These are phyloP conservation scores for Poecilia gillii DNA, from an alignment of 2,797 vertebrate species.

Conservation along the genomic window DNA sequence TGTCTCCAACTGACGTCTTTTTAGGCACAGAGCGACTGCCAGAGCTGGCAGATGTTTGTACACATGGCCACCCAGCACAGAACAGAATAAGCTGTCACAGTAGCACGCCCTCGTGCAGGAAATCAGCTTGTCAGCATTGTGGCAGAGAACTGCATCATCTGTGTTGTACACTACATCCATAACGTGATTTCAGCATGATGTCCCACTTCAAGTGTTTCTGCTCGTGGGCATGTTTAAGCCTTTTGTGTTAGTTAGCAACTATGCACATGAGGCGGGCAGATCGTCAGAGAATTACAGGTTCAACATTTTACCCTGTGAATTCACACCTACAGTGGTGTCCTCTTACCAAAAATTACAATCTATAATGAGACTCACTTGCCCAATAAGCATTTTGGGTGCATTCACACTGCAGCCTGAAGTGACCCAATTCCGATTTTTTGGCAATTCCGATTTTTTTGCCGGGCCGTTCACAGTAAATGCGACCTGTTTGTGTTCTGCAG, in stretches of 20 bases:
- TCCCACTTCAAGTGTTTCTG: slow-evolving; percentile 33
- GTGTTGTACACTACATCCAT: slow-evolving; percentile 26
- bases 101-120: slow-evolving; percentile 47
- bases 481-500: no score
- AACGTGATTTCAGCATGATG: slow-evolving; percentile 43
- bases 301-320: slow-evolving; percentile 17
- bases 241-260: slow-evolving; percentile 29
- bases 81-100: slow-evolving; percentile 65
- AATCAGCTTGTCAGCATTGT: slow-evolving; percentile 53
- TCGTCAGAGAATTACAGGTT: slow-evolving; percentile 20
- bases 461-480: no score
- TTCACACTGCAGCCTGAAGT: no score
- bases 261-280: slow-evolving; percentile 10
- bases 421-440: no score
- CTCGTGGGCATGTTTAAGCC: slow-evolving; percentile 19
- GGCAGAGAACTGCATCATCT: slow-evolving; percentile 29
- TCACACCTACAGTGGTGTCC: slow-evolving; percentile 16
- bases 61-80: slow-evolving; percentile 63
- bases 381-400: background rate
- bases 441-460: no score
- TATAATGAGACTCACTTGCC: slow-evolving; percentile 32
- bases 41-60: slow-evolving; percentile 73
- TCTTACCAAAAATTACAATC: slow-evolving; percentile 40
- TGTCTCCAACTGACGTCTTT: slow-evolving; percentile 59
- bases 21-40: slow-evolving; percentile 57